Evolutionary conservation across 1,140 invertebrate genomes (phyloP), one percentile per base, ranked within the genome.

Genomic region (Colletes latitarsis): DNA sequence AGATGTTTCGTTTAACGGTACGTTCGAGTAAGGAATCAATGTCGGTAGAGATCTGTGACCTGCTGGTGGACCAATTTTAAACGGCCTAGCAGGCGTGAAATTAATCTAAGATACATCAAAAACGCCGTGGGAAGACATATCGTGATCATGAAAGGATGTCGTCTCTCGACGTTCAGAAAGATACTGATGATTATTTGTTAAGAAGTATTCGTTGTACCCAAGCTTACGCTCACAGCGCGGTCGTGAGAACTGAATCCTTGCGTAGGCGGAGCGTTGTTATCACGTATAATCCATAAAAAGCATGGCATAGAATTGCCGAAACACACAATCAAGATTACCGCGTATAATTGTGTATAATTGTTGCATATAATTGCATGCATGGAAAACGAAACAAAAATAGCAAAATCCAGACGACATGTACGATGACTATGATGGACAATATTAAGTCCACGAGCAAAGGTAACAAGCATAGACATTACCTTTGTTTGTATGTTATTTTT

Each of bases 1-100:
- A 99, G 98, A 99, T 99, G 98, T 99, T 98, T 94, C 97, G 99
- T 91, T 94, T 99, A 86, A 99, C 99, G 68, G 96, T 99, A 75
- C 96, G 98, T 92, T 98, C 98, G 68, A 99, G 98, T 93, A 99
- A 99, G 95, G 98, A 99, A 93, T 95, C 96, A 55, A 98, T 99
- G 85, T 98, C 98, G 75, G 95, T 97, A 91, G 97, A 98, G 94
- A 94, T 98, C 86, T 98, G 97, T 91, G 96, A 98, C 92, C 94
- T 99, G 82, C 94, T 99, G 86, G 95, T 96, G 90, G 97, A 98
- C 93, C 97, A 98, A 94, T 98, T 98, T 95, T 96, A 96, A 95
- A 77, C 70, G 87, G 71, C 77, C 82, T 85, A 82, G 64, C 86
- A 88, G 77, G 81, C 82, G 73, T 78, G 46, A 82, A 73, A 63